Conservation (phyloP, 2,113 vertebrate species). For the Dicentrarchus labrax region DNA sequence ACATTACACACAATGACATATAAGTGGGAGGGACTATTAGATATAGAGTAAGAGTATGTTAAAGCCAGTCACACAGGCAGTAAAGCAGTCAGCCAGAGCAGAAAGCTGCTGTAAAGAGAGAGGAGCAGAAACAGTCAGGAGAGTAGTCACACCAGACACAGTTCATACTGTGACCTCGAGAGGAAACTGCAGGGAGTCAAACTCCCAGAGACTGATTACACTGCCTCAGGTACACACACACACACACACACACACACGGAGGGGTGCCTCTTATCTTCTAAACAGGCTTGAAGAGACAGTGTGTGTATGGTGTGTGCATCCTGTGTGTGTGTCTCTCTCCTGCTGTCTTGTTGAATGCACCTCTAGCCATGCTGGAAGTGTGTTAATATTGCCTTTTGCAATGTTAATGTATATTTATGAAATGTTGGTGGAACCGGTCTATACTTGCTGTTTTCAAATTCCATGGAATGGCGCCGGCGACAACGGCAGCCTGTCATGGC, state of each 20-base stretch:
- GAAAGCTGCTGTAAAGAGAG: neutral
- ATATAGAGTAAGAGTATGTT: too few species aligned
- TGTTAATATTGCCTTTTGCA: neutral
- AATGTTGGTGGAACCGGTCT: neutral
- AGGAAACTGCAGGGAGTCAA: conserved; percentile 30
- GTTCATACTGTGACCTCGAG: conserved; percentile 35
- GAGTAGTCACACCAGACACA: neutral
- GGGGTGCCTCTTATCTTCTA: neutral
- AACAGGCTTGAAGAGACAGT: neutral
- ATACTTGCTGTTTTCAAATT: too few species aligned
- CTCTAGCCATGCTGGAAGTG: neutral
- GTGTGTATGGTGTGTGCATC: neutral
- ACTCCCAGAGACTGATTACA: conserved; percentile 28
- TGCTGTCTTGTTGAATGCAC: neutral
- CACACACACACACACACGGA: neutral
- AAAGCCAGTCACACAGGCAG: neutral
- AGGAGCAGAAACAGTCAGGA: neutral
- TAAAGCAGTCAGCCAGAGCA: neutral
- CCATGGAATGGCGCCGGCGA: too few species aligned
- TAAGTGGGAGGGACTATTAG: neutral
- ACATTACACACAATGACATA: neutral
- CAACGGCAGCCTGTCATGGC: too few species aligned
- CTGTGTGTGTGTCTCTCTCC: neutral
- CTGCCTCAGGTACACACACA: conserved; percentile 26
- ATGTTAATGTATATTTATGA: neutral